Evolutionary conservation across 92 coral and sea anemone species (phyloP), one percentile per base, ranked within the genome.

Genomic region (Pocillopora meandrina): DNA sequence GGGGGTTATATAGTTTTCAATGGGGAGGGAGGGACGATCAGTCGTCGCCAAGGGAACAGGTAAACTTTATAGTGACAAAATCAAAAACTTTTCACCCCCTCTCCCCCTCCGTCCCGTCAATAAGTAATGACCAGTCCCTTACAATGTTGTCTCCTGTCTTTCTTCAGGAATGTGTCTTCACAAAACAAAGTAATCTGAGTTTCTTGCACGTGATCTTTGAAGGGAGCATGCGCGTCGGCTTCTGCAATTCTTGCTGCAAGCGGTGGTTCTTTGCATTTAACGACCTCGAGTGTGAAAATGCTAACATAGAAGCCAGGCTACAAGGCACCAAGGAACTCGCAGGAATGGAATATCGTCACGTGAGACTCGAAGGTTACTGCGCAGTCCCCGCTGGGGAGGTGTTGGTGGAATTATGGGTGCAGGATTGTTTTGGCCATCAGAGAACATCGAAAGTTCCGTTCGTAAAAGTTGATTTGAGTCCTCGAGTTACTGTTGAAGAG

Each of bases 191-290:
- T 33, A 20, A 86, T 36, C 74, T 72, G 15, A 92, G 87, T 69
- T 68, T 87, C 17, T 84, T 92, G 33, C 90, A 90, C 72, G 95
- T 92, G 74, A 72, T 79, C 26, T 92, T 90, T 74, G 95, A 92
- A 76, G 95, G 95, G 42, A 92, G 92, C 93, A 83, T 92, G 90
- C 90, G 95, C 56, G 88, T 85, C 72, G 95, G 93, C 16, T 92
- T 87, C 89, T 92, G 95, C 61, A 92, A 66, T 64, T 26, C 80
- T 61, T 92, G 95, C 62, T 92, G 95, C 79, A 92, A 92, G 76
- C 89, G 95, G 49, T 92, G 95, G 95, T 92, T 84, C 78, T 92
- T 92, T 61, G 87, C 95, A 4, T 92, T 92, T 78, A 85, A 90
- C 67, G 81, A 79, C 20, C 58, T 47, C 15, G 91, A 88, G 35